phyloP scores from a whole-genome alignment of 2,113 vertebrate genomes.

The Heterochromis multidens region DNA sequence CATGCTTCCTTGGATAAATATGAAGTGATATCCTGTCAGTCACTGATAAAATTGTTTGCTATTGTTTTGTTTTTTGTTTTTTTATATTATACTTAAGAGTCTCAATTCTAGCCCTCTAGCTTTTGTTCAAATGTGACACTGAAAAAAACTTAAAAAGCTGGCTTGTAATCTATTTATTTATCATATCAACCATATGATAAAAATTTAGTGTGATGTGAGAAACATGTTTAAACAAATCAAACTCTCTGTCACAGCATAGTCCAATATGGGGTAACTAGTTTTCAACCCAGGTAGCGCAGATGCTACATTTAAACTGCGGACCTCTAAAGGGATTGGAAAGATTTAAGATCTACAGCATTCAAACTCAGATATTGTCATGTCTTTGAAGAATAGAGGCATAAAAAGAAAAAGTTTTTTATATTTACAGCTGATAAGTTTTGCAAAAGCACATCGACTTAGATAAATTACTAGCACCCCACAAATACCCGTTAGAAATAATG shows the following conservation, averaged over 20 bases:
- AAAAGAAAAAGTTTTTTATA: too few relatives aligned
- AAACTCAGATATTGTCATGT: background rate
- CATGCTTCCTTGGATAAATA: background rate
- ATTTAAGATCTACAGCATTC: background rate
- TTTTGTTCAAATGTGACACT: background rate
- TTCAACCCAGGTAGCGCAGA: background rate
- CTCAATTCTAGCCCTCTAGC: background rate
- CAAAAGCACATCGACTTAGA: rapidly evolving
- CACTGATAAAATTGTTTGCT: background rate
- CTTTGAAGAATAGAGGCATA: background rate
- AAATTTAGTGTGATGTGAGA: background rate
- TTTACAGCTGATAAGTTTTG: background rate
- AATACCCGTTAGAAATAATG: background rate
- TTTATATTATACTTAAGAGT: background rate
- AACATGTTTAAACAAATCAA: background rate
- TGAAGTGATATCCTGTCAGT: background rate
- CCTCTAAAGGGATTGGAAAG: background rate
- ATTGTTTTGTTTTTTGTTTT: background rate
- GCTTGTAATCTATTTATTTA: background rate
- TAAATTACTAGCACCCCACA: background rate
- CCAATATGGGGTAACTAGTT: background rate
- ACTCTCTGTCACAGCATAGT: background rate
- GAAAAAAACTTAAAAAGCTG: background rate
- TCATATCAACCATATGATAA: rapidly evolving
- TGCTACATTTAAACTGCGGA: background rate